phyloP scores from a whole-genome alignment of 2,888 invertebrate genomes.

The Tiliacea citrago region DNA sequence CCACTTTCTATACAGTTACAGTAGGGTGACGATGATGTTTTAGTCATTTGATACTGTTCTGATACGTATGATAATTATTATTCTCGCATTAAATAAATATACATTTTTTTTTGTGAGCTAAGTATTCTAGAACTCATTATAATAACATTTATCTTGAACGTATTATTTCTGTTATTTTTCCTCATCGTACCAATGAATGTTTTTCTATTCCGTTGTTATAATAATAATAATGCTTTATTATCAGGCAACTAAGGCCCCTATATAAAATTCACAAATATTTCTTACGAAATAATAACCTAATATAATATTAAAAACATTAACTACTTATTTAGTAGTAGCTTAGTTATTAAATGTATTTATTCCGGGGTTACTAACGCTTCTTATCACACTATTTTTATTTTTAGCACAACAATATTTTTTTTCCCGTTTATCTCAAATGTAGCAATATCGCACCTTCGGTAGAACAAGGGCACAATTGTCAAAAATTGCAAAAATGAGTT shows the following conservation, averaged over 20 bases:
- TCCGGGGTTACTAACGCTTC: constrained; percentile 9
- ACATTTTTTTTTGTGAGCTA: neutral
- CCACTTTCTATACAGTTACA: constrained; percentile 22
- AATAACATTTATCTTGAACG: neutral
- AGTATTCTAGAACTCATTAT: neutral
- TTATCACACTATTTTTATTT: constrained; percentile 35
- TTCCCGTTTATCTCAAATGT: constrained; percentile 25
- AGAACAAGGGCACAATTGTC: too few relatives aligned
- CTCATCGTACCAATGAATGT: neutral
- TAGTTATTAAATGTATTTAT: too few relatives aligned
- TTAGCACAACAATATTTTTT: constrained; percentile 21
- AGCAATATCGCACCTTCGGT: too few relatives aligned
- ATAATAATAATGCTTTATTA: too few relatives aligned
- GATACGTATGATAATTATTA: neutral
- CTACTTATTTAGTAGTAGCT: too few relatives aligned
- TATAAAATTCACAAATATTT: too few relatives aligned
- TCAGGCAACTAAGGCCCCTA: too few relatives aligned
- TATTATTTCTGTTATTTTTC: constrained; percentile 9
- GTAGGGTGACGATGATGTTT: constrained; percentile 70
- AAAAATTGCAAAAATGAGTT: too few relatives aligned
- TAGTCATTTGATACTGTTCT: constrained; percentile 11
- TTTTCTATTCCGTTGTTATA: neutral
- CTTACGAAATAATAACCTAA: too few relatives aligned
- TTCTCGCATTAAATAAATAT: neutral
- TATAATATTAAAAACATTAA: too few relatives aligned